Evolutionary conservation across 2,113 vertebrate species (phyloP).

Genomic region (Corythoichthys haematopterus): DNA sequence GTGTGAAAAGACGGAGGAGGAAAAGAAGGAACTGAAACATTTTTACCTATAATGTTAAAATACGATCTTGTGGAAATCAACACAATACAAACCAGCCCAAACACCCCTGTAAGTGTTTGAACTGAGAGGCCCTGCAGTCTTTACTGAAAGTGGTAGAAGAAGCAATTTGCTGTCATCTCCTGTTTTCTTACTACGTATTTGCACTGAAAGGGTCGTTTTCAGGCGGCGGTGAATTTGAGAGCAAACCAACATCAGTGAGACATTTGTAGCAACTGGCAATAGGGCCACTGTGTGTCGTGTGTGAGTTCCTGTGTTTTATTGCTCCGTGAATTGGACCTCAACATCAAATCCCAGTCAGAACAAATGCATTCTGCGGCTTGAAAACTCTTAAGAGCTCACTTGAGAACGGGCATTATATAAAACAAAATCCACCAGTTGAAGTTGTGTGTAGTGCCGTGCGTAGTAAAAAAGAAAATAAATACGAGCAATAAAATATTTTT

Average conservation of each 20-base stretch:
- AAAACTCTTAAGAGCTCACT: background rate
- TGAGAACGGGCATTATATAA: background rate
- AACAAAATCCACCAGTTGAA: too few species aligned
- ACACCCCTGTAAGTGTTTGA: background rate
- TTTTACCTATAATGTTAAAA: slow-evolving; percentile 6
- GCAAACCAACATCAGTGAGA: slow-evolving; percentile 43
- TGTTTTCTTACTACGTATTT: slow-evolving; percentile 45
- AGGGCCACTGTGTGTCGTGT: slow-evolving; percentile 18
- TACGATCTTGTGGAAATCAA: background rate
- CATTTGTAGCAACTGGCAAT: slow-evolving; percentile 57
- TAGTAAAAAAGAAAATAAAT: too few species aligned
- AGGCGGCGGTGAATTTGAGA: slow-evolving; percentile 36
- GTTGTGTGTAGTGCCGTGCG: too few species aligned
- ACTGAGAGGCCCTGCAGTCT: slow-evolving; percentile 30
- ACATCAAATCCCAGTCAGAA: slow-evolving; percentile 19
- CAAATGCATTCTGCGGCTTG: background rate
- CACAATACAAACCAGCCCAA: background rate
- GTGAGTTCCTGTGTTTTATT: slow-evolving; percentile 41
- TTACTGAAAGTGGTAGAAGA: slow-evolving; percentile 42
- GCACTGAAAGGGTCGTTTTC: slow-evolving; percentile 48
- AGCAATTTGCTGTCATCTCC: slow-evolving; percentile 46
- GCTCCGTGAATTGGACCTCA: slow-evolving; percentile 11
- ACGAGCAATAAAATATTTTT: too few species aligned
- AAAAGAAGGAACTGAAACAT: slow-evolving; percentile 5
- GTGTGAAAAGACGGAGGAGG: slow-evolving; percentile 2